phyloP scores from a whole-genome alignment of 2,888 invertebrate species.

The Sarcophaga rosellei region DNA sequence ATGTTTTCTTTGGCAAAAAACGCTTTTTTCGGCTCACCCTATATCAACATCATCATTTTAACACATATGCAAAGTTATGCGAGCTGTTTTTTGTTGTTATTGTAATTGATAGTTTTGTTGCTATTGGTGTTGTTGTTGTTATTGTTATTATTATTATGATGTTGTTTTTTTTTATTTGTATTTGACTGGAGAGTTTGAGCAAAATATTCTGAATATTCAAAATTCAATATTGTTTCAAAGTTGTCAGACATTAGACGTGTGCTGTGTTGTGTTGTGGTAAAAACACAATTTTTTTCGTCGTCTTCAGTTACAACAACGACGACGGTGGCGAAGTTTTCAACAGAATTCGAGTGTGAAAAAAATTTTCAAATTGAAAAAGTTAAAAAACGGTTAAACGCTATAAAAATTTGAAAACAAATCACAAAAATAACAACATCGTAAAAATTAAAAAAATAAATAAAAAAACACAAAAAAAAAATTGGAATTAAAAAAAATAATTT shows the following conservation, averaged over 20 bases:
- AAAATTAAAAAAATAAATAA: conserved; percentile 14
- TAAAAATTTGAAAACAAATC: conserved; percentile 5
- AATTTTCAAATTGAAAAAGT: not conserved
- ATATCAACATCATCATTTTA: conserved; percentile 1
- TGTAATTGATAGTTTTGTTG: not conserved
- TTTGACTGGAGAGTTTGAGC: conserved; percentile 60
- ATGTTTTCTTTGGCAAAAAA: not conserved
- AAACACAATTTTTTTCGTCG: conserved; percentile 11
- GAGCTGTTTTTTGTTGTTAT: conserved; percentile 31
- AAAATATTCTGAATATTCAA: conserved; percentile 66
- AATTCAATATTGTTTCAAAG: conserved; percentile 67
- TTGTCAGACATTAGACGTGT: conserved; percentile 66
- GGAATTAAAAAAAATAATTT: not conserved
- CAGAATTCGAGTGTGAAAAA: conserved; percentile 19
- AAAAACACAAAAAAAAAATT: conserved; percentile 2
- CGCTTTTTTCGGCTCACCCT: conserved; percentile 36
- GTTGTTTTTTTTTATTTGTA: conserved; percentile 32
- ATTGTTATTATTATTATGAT: no score
- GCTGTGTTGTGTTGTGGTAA: conserved; percentile 62
- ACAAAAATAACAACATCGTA: conserved; percentile 16
- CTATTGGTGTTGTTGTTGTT: no score
- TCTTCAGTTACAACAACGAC: conserved; percentile 18
- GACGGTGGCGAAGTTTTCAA: conserved; percentile 30
- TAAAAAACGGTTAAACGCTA: conserved; percentile 29
- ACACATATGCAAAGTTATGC: conserved; percentile 61